Conservation (phyloP, 92 coral and sea anemone species). For the Porites divaricata region DNA sequence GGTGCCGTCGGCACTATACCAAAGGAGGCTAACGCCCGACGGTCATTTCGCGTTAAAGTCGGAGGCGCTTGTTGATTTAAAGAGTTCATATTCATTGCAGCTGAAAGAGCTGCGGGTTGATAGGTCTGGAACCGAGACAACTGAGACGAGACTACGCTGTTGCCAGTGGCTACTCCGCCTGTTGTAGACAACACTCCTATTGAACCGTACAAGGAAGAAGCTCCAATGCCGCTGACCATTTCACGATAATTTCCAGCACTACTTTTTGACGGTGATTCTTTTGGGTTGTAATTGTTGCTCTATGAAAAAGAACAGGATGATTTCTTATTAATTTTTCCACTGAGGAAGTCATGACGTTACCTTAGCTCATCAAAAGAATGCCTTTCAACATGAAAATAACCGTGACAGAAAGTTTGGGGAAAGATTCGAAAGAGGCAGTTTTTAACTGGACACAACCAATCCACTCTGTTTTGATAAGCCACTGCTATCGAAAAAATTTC, state of each 20-base stretch:
- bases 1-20: constrained; percentile 79
- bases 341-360: not conserved
- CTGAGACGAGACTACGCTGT: constrained; percentile 26
- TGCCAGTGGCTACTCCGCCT: constrained; percentile 22
- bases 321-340: not conserved
- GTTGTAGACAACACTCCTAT: constrained; percentile 34
- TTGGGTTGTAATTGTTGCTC: constrained; percentile 8
- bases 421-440: too few species aligned
- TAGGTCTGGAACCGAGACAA: constrained; percentile 75
- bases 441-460: too few species aligned
- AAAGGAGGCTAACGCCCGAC: constrained; percentile 86
- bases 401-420: too few species aligned
- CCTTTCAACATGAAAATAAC: too few species aligned
- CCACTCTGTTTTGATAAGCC: too few species aligned
- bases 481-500: too few species aligned
- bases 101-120: constrained; percentile 71
- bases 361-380: too few species aligned
- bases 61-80: constrained; percentile 68
- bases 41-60: constrained; percentile 73
- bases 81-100: constrained; percentile 71
- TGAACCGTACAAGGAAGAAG: constrained; percentile 35
- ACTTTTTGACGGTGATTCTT: constrained; percentile 25
- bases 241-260: constrained; percentile 20
- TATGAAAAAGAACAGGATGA: not conserved
- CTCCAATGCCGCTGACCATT: constrained; percentile 11